Conservation (phyloP, 2,888 invertebrate genomes). For the Strigamia maritima region DNA sequence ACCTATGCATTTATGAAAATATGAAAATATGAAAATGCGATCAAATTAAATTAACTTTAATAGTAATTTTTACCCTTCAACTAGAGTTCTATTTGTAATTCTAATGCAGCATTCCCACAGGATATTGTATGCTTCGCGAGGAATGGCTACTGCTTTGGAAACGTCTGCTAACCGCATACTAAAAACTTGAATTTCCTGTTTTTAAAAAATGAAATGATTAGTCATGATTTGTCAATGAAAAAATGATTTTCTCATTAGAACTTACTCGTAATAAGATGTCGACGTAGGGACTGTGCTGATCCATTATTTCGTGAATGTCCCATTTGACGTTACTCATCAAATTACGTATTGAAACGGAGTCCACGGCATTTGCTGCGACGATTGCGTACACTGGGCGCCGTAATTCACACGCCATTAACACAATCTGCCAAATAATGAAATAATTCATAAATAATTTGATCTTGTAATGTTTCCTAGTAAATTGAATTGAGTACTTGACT, state of each 20-base stretch:
- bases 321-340: conserved; percentile 88
- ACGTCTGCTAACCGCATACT: conserved; percentile 72
- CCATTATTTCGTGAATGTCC: conserved; percentile 79
- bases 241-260: conserved; percentile 40
- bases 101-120: conserved; percentile 87
- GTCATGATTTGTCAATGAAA: not conserved
- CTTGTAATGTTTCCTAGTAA: not conserved
- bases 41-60: not conserved
- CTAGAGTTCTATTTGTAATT: conserved; percentile 78
- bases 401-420: conserved; percentile 69
- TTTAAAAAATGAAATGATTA: not conserved
- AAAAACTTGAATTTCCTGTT: conserved; percentile 69
- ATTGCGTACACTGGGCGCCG: conserved; percentile 82
- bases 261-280: conserved; percentile 62
- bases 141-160: conserved; percentile 66
- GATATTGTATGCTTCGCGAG: conserved; percentile 64
- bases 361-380: conserved; percentile 72
- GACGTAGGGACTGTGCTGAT: conserved; percentile 85
- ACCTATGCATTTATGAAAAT: conserved; percentile 56
- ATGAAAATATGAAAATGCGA: conserved; percentile 36
- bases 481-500: conserved; percentile 53
- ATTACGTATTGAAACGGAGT: conserved; percentile 53
- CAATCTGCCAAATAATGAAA: too few species aligned
- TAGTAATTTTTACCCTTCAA: conserved; percentile 70
- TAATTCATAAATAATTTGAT: conserved; percentile 47